Conservation (phyloP, 2,797 vertebrate species). For the Microtus obscurus region DNA sequence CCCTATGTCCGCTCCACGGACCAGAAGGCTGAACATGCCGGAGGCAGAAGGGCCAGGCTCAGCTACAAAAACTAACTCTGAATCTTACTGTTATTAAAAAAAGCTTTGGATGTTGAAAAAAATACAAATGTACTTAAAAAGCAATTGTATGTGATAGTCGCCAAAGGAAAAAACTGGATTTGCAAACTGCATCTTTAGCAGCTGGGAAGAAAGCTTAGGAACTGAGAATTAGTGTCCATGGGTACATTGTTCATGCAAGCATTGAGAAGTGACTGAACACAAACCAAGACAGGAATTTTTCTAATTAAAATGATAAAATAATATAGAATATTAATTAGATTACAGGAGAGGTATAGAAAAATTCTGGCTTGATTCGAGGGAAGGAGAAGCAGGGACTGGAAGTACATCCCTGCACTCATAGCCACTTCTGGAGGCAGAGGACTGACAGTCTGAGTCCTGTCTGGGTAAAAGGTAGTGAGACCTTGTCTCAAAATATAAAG, state of each 20-base stretch:
- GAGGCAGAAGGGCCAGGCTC: too few species aligned
- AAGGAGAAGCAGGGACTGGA: background rate
- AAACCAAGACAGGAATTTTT: background rate
- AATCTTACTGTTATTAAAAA: too few species aligned
- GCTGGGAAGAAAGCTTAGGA: conserved; percentile 19
- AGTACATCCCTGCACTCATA: background rate
- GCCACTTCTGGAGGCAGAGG: background rate
- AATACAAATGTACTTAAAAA: background rate
- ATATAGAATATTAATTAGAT: background rate
- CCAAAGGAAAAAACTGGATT: conserved; percentile 43
- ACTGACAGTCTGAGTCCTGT: background rate
- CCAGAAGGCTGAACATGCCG: too few species aligned
- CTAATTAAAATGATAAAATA: background rate
- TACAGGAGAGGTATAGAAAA: background rate
- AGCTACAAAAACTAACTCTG: too few species aligned
- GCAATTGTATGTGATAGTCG: background rate
- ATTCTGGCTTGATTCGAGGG: background rate
- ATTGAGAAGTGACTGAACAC: background rate
- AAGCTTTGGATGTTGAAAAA: too few species aligned
- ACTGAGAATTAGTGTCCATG: background rate
- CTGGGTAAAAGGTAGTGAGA: background rate
- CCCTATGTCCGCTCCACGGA: too few species aligned
- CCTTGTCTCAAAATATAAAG: background rate
- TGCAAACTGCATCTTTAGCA: conserved; percentile 40
- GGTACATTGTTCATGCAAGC: background rate